A percentile compares a stretch with the other conserved stretches of the same genome.
Conservation (phyloP, 2,113 vertebrate species). For the Upupa epops region DNA sequence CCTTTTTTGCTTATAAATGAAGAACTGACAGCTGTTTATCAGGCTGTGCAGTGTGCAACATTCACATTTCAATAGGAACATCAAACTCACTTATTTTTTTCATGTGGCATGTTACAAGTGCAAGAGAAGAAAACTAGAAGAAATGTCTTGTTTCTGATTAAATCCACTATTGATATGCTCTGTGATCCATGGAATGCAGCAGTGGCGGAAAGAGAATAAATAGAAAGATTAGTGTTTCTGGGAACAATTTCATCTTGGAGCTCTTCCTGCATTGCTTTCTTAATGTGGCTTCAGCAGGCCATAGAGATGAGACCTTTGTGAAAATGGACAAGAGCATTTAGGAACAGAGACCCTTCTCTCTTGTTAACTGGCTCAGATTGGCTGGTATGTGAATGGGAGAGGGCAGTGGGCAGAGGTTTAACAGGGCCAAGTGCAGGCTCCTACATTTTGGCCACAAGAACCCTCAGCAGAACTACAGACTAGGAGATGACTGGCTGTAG, state of each 20-base stretch:
- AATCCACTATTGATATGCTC: conserved; percentile 22
- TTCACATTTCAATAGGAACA: background rate
- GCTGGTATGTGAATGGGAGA: background rate
- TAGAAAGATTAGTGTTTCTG: background rate
- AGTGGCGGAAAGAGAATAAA: background rate
- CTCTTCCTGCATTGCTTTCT: conserved; percentile 29
- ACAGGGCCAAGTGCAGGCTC: too few species aligned
- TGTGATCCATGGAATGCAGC: conserved; percentile 39
- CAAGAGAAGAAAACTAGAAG: background rate
- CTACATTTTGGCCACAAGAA: too few species aligned
- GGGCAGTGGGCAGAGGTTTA: too few species aligned
- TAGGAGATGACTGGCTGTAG: too few species aligned
- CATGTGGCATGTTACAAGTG: background rate
- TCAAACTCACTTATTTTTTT: background rate
- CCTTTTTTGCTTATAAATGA: background rate
- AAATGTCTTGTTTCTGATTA: conserved; percentile 46
- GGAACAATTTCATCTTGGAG: conserved; percentile 23
- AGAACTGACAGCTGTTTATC: conserved; percentile 14
- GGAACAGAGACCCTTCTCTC: background rate
- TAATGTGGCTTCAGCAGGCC: conserved; percentile 12
- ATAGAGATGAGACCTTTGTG: background rate
- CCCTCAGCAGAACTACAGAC: too few species aligned
- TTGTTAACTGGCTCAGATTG: background rate
- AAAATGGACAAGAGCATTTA: background rate
- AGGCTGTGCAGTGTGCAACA: background rate